phyloP scores from a whole-genome alignment of 2,888 invertebrate species.

The Nephrocerus scutellatus region DNA sequence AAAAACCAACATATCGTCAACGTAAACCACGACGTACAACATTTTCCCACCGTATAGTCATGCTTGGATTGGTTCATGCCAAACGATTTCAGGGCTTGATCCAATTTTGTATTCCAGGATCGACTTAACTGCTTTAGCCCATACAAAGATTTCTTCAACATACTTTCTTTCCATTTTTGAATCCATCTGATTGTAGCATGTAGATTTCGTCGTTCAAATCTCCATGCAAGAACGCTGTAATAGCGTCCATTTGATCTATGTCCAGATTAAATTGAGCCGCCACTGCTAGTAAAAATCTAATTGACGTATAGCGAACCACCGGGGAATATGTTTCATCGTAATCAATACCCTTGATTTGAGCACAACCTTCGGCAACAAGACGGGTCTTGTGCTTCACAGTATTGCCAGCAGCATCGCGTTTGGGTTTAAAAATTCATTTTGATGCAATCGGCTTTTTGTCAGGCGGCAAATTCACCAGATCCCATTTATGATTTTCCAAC shows the following conservation, averaged over 20 bases:
- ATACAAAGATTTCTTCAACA: conserved; percentile 9
- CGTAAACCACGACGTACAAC: background rate
- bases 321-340: conserved; percentile 8
- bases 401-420: conserved; percentile 3
- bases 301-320: conserved; percentile 4
- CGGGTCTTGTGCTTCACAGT: conserved; percentile 5
- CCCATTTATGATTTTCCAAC: no score
- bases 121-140: conserved; percentile 7
- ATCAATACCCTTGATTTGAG: conserved; percentile 6
- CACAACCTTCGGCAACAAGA: conserved; percentile 7
- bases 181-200: conserved; percentile 6
- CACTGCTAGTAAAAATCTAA: conserved; percentile 6
- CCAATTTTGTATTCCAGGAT: conserved; percentile 8
- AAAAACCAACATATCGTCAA: no score
- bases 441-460: conserved; percentile 1
- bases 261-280: conserved; percentile 7
- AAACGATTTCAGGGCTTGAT: conserved; percentile 1
- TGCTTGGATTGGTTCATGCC: conserved; percentile 3
- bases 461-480: no score
- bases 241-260: conserved; percentile 10
- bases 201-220: conserved; percentile 5
- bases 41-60: background rate
- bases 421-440: conserved; percentile 11
- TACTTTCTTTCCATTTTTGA: conserved; percentile 3
- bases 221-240: conserved; percentile 8